Percentiles rank a stretch among this genome's conserved stretches.
phyloP scores from a whole-genome alignment of 2,797 vertebrate species.

The Limosa lapponica region DNA sequence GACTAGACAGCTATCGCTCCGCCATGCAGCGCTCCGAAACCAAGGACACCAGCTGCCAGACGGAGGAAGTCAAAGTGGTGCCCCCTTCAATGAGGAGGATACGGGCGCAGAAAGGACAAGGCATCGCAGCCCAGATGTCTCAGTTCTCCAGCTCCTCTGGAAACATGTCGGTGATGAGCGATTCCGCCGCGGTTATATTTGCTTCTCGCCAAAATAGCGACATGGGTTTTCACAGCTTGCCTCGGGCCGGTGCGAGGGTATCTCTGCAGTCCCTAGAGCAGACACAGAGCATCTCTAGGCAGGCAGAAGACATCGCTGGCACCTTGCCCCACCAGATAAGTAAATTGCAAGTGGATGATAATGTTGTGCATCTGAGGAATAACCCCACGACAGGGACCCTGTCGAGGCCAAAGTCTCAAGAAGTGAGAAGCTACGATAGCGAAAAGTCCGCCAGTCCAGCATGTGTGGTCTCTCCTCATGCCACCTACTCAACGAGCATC shows the following conservation, averaged over 20 bases:
- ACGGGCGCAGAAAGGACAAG: conserved; percentile 92
- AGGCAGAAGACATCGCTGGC: conserved; percentile 74
- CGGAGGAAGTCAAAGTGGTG: conserved; percentile 90
- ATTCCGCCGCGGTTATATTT: conserved; percentile 81
- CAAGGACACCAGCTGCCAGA: conserved; percentile 94
- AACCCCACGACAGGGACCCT: conserved; percentile 71
- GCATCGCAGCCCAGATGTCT: conserved; percentile 94
- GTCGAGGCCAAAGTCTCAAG: conserved; percentile 88
- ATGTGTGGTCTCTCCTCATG: conserved; percentile 89
- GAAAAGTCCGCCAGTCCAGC: conserved; percentile 80
- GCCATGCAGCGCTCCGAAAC: conserved; percentile 82
- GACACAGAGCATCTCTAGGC: conserved; percentile 78
- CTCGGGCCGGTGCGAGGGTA: conserved; percentile 85
- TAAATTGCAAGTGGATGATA: conserved; percentile 84
- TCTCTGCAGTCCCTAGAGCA: conserved; percentile 85
- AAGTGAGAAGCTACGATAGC: conserved; percentile 81
- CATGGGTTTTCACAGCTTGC: conserved; percentile 91
- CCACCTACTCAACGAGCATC: conserved; percentile 88
- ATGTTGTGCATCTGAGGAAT: conserved; percentile 81
- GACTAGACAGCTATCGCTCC: conserved; percentile 82
- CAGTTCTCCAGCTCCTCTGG: conserved; percentile 90
- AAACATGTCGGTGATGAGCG: conserved; percentile 88
- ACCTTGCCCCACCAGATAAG: conserved; percentile 77
- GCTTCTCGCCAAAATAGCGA: conserved; percentile 81
- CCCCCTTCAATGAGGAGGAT: conserved; percentile 96